A percentile compares a stretch with the other conserved stretches of the same genome.
Evolutionary conservation across 2,797 vertebrate species (phyloP).

Genomic region (Rhynchonycteris naso): DNA sequence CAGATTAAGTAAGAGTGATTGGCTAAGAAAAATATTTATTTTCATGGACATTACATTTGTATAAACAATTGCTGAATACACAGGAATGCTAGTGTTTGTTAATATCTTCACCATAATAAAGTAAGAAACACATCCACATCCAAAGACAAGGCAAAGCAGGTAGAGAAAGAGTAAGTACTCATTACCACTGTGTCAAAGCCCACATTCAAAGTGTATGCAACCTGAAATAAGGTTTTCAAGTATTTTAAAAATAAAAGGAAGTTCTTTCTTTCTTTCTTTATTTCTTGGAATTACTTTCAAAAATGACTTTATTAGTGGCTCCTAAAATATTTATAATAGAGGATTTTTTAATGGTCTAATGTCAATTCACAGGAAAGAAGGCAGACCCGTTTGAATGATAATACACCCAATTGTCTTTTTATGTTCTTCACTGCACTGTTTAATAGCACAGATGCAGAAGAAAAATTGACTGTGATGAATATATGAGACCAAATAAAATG

Average conservation of each 20-base stretch:
- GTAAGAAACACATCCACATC: neutral
- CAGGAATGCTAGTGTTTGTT: neutral
- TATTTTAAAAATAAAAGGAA: neutral
- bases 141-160: neutral
- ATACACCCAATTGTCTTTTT: neutral
- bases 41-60: neutral
- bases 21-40: neutral
- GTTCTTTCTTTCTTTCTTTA: no score
- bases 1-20: neutral
- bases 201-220: neutral
- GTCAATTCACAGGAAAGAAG: neutral
- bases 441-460: conserved; percentile 59
- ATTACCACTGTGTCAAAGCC: neutral
- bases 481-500: conserved; percentile 83
- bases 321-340: neutral
- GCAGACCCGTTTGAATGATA: neutral
- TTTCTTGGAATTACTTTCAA: neutral
- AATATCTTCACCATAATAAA: neutral
- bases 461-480: conserved; percentile 72
- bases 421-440: neutral
- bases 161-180: neutral
- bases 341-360: neutral
- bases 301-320: neutral
- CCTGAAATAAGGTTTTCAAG: neutral
- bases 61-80: neutral